Evolutionary conservation across 1,140 invertebrate species (phyloP).

Genomic region (Liolophura sinensis): DNA sequence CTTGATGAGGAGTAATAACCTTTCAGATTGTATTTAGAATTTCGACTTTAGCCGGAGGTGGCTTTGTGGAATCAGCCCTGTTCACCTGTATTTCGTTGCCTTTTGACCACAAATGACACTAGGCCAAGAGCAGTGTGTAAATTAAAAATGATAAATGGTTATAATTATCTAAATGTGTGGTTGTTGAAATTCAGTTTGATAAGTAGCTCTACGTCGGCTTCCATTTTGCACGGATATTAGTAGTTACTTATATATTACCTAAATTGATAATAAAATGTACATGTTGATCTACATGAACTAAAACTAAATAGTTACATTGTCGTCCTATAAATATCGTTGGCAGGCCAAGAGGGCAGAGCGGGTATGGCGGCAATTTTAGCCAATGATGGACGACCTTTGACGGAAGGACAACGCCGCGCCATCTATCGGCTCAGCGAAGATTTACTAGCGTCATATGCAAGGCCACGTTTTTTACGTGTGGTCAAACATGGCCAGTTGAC

Average conservation of each 20-base stretch:
- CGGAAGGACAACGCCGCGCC: conserved; percentile 19
- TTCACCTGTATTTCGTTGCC: no score
- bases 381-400: conserved; percentile 27
- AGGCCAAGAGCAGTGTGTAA: background rate
- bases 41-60: background rate
- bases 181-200: no score
- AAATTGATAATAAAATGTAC: background rate
- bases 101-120: background rate
- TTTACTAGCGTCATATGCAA: conserved; percentile 78
- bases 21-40: no score
- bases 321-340: conserved; percentile 52
- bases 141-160: background rate
- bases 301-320: background rate
- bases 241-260: background rate
- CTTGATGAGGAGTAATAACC: no score
- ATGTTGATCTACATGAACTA: background rate
- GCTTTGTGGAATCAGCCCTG: no score
- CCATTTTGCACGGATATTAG: background rate
- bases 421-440: conserved; percentile 28
- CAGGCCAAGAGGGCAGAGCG: conserved; percentile 83
- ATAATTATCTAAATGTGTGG: no score
- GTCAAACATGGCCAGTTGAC: conserved; percentile 18
- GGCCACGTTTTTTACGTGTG: conserved; percentile 83
- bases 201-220: background rate
- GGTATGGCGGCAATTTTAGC: conserved; percentile 89